Evolutionary conservation across 2,797 vertebrate genomes (phyloP).

Genomic region (Acropternis orthonyx): DNA sequence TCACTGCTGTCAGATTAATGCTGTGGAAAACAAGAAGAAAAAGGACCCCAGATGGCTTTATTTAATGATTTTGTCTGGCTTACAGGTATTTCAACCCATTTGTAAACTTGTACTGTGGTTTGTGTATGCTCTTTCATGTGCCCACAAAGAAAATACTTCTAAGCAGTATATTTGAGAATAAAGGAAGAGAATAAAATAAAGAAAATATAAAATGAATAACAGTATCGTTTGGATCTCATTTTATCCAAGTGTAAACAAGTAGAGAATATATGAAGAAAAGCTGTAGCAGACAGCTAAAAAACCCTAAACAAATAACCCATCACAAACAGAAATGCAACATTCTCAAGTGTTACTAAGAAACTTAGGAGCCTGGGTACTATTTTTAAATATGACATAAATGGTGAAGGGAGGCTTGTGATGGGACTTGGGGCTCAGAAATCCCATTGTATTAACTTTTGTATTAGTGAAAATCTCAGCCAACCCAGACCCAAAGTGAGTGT

Average conservation of each 20-base stretch:
- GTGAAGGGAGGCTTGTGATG: background rate
- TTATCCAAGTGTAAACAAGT: background rate
- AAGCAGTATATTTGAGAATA: background rate
- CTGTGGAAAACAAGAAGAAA: background rate
- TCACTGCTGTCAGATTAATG: background rate
- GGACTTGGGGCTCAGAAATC: background rate
- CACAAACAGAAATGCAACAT: background rate
- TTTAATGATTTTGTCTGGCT: background rate
- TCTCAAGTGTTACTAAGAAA: background rate
- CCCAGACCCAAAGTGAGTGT: background rate
- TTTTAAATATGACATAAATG: background rate
- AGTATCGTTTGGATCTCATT: background rate
- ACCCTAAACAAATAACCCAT: accelerated
- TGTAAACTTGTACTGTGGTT: background rate
- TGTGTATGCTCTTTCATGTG: background rate
- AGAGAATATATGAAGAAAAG: background rate
- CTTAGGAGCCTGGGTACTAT: background rate
- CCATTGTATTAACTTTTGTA: background rate
- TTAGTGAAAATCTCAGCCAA: background rate
- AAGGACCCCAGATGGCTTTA: background rate
- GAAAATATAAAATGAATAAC: background rate
- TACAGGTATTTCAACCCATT: background rate
- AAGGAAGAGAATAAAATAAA: background rate
- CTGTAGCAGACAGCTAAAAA: background rate
- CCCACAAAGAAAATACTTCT: background rate